Conservation (phyloP, 2,888 invertebrate species). For the Nomada ruficornis region DNA sequence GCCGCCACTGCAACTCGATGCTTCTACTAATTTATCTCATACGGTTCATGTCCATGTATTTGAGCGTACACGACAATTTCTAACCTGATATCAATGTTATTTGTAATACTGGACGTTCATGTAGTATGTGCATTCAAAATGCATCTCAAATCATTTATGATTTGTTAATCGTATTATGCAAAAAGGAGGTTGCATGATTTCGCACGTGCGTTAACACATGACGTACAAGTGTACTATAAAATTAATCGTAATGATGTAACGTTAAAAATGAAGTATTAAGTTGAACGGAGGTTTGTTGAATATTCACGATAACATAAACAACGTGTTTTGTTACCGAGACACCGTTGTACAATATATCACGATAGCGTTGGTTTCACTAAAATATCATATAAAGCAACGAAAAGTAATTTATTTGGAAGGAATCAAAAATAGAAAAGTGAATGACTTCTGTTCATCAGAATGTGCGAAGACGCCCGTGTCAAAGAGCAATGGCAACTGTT, state of each 20-base stretch:
- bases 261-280: conserved; percentile 14
- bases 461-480: conserved; percentile 73
- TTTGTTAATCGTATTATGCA: conserved; percentile 27
- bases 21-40: conserved; percentile 12
- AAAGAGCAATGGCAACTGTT: conserved; percentile 85
- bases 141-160: conserved; percentile 18
- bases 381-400: conserved; percentile 11
- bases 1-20: conserved; percentile 19
- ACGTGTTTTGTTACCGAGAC: not conserved
- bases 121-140: conserved; percentile 7
- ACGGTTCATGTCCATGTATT: conserved; percentile 18
- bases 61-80: conserved; percentile 37
- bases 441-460: conserved; percentile 37
- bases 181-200: conserved; percentile 26
- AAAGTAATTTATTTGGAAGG: conserved; percentile 11
- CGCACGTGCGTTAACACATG: conserved; percentile 34
- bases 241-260: conserved; percentile 43
- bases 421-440: conserved; percentile 22
- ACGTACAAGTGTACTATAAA: conserved; percentile 13
- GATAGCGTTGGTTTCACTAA: conserved; percentile 4
- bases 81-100: conserved; percentile 51
- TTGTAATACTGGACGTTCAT: conserved; percentile 23
- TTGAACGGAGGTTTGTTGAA: conserved; percentile 20
- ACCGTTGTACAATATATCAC: not conserved
- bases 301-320: conserved; percentile 13